Evolutionary conservation across 1,140 invertebrate genomes (phyloP).

Genomic region (Melipona quadrifasciata): DNA sequence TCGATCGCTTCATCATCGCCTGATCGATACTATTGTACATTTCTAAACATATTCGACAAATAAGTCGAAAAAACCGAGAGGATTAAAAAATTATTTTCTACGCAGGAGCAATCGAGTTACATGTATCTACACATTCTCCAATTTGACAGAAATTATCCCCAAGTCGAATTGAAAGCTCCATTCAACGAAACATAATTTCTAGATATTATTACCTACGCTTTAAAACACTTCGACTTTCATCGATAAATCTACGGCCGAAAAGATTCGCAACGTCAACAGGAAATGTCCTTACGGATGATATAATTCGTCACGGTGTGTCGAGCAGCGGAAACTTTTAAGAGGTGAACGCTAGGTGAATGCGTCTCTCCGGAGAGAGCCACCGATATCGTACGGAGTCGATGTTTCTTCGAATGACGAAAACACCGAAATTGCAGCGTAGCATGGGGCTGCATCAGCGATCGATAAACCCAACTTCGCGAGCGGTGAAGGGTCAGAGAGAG

Average conservation of each 20-base stretch:
- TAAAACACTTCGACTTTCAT: not conserved
- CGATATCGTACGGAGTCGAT: constrained; percentile 6
- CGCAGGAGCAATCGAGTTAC: too few species aligned
- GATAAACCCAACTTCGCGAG: constrained; percentile 63
- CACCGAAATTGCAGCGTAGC: constrained; percentile 49
- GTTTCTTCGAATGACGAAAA: constrained; percentile 48
- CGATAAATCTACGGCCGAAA: not conserved
- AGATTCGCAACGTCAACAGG: not conserved
- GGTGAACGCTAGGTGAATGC: too few species aligned
- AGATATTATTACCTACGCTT: too few species aligned
- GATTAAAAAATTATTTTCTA: too few species aligned
- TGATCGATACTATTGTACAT: too few species aligned
- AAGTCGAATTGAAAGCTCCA: not conserved
- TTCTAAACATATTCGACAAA: too few species aligned
- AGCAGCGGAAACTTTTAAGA: not conserved
- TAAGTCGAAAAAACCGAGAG: too few species aligned
- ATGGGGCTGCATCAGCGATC: constrained; percentile 65
- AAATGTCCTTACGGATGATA: not conserved
- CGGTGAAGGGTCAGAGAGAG: constrained; percentile 57
- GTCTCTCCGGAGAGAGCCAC: not conserved
- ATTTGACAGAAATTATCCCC: too few species aligned
- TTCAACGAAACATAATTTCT: not conserved
- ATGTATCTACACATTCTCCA: too few species aligned
- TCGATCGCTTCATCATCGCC: too few species aligned
- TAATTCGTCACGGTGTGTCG: not conserved